These are phyloP conservation scores for Atlantisia rogersi DNA, from an alignment of 2,113 vertebrate species.

Conservation along the genomic window DNA sequence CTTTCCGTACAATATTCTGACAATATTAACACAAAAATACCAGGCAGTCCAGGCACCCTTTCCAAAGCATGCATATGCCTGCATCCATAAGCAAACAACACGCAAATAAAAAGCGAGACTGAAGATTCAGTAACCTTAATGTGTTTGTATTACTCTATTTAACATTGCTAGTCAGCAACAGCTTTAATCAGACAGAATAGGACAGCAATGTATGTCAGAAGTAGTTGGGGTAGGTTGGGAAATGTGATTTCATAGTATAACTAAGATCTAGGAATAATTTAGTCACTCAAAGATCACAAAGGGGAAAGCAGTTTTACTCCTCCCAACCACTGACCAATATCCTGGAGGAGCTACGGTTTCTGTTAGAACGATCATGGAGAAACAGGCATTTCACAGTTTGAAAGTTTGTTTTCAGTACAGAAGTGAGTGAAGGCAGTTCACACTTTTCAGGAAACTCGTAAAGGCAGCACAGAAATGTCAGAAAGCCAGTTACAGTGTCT, in stretches of 20 bases:
- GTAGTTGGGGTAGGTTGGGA: background rate
- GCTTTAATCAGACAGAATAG: background rate
- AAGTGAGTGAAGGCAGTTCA: background rate
- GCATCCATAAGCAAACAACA: background rate
- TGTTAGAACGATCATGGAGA: background rate
- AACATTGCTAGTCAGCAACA: background rate
- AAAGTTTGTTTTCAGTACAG: background rate
- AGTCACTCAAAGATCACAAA: conserved; percentile 29
- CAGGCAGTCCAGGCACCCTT: background rate
- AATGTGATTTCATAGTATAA: conserved; percentile 25
- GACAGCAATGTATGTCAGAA: background rate
- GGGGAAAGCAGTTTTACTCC: background rate
- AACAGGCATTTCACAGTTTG: background rate
- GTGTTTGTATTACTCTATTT: background rate
- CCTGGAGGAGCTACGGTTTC: background rate
- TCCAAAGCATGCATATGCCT: background rate
- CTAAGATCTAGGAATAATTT: conserved; percentile 33
- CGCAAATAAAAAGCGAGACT: background rate
- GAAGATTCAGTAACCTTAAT: background rate
- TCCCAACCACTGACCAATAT: conserved; percentile 15
- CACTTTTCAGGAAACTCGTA: conserved; percentile 59
- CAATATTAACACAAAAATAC: background rate
- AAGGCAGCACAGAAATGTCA: background rate
- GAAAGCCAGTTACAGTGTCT: background rate
- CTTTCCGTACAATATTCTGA: background rate